Evolutionary conservation across 2,797 vertebrate genomes (phyloP), one percentile per base, ranked within the genome.

Genomic region (Falco biarmicus): DNA sequence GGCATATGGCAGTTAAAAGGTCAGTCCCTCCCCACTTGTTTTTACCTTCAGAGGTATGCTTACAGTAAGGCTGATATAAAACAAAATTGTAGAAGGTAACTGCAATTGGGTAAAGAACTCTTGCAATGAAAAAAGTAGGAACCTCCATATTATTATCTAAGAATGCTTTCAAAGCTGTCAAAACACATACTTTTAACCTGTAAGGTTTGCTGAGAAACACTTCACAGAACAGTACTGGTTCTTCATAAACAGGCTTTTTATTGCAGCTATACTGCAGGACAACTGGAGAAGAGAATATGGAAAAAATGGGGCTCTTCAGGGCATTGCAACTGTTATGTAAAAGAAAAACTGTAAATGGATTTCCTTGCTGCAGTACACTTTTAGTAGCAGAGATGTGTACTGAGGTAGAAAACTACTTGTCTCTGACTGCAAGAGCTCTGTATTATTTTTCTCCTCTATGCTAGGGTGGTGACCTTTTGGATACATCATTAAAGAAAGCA

Each of bases 291-390:
- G 63, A 82, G 84, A 95, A 34, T 59, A 89, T n/a, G 48, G 83
- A 92, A 94, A 86, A 84, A 83, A 77, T 3, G 54, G 92, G 70
- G 63, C 88, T 96, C 84, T 88, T 94, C 63, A 97, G 94, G 92
- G 89, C 88, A 93, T 17, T 50, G 37, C 34, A 87, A 85, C 78
- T 60, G 69, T 93, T 94, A 90, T 34, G 89, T 94, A 94, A 93
- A 95, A 84, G 47, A 90, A 95, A 91, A 93, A 78, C 84, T 95
- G 92, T 84, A 97, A 96, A 89, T 94, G 84, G 88, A 94, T 96
- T 96, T 96, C 86, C 80, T 86, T 87, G 48, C 71, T 92, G 87
- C 87, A 93, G 87, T n/a, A 79, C 71, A 78, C 63, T 90, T 96
- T 87, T n/a, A 87, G 77, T 60, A 74, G 84, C 54, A 88, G 61